Percentiles rank a stretch among this genome's conserved stretches.
Evolutionary conservation across 2,888 invertebrate species (phyloP).

Genomic region (Tortricodes alternella): DNA sequence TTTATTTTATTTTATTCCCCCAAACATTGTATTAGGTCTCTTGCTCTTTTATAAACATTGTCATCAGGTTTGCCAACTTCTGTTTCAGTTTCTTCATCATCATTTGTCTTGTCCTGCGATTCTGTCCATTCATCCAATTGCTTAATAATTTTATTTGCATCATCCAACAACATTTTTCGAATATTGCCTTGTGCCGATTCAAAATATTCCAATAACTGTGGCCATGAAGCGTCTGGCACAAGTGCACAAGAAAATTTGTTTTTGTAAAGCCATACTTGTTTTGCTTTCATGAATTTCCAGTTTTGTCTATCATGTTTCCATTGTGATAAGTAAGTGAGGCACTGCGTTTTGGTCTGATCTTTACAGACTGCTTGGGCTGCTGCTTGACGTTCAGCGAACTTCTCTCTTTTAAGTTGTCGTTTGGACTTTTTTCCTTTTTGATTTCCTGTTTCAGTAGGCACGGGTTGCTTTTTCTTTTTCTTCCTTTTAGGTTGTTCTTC

Average conservation of each 20-base stretch:
- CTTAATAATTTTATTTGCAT: conserved; percentile 85
- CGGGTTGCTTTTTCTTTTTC: conserved; percentile 61
- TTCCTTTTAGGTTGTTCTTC: conserved; percentile 57
- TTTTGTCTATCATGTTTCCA: conserved; percentile 87
- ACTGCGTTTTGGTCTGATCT: conserved; percentile 82
- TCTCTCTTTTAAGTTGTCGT: conserved; percentile 85
- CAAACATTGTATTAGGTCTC: conserved; percentile 85
- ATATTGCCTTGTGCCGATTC: conserved; percentile 86
- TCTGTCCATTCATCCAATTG: conserved; percentile 82
- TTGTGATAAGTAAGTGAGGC: conserved; percentile 85
- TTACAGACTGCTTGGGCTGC: conserved; percentile 78
- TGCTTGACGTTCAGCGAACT: conserved; percentile 80
- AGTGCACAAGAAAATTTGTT: conserved; percentile 84
- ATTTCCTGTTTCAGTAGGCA: conserved; percentile 51
- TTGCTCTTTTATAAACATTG: conserved; percentile 83
- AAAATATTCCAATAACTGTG: conserved; percentile 87
- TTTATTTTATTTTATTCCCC: conserved; percentile 71
- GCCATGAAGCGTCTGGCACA: conserved; percentile 85
- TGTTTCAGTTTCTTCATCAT: conserved; percentile 44
- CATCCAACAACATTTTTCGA: conserved; percentile 82
- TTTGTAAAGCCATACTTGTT: conserved; percentile 89
- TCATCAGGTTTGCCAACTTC: conserved; percentile 63
- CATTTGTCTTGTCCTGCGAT: conserved; percentile 52
- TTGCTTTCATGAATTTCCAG: conserved; percentile 92
- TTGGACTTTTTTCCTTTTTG: conserved; percentile 83